Base-by-base conservation (phyloP, 2,797 vertebrate species). In the Notoglanidium macrostoma region DNA sequence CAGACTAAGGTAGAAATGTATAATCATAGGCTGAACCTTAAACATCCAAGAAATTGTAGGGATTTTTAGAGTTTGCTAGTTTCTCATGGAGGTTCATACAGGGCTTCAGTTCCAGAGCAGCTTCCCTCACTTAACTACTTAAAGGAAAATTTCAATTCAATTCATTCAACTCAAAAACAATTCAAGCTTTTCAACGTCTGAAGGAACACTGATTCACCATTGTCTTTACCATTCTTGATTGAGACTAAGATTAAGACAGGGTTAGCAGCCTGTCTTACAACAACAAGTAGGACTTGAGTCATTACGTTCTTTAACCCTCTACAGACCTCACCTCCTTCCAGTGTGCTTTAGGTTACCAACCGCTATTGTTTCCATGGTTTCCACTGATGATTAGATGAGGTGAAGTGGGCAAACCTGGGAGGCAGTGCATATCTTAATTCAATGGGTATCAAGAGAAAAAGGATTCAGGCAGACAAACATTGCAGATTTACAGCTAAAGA, bases 321-420 rank as follows among this genome's bases (percentile, higher is more conserved):
- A 59, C 32, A 80, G 21, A 54, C 21, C 32, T 77, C 51, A 55
- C 5, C 15, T n/a, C 5, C 57, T 7, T 80, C 55, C 35, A 61
- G 5, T 26, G 21, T 61, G 32, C 35, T 61, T 80, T 26, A 61
- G 21, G 5, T 61, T 80, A 59, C 32, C 55, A 40, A 44, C 32
- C 2, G 11, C 11, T 40, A 80, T 61, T 80, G 35, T 59, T 59
- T 80, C 78, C 55, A 61, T 80, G 32, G 54, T 61, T 80, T 80
- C 55, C 35, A 80, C 21, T 61, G 21, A 40, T 80, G 78, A 80
- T 61, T 61, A 78, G n/a, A 55, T 79, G 55, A 79, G 32, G 10
- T 40, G 21, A 44, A 3, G 5, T 61, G 19, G 61, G 35, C 35
- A 79, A 61, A 40, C 55, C 54, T 40, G 32, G 32, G 55, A 61